Conservation (phyloP, 2,113 vertebrate species). For the Corythaixoides concolor region DNA sequence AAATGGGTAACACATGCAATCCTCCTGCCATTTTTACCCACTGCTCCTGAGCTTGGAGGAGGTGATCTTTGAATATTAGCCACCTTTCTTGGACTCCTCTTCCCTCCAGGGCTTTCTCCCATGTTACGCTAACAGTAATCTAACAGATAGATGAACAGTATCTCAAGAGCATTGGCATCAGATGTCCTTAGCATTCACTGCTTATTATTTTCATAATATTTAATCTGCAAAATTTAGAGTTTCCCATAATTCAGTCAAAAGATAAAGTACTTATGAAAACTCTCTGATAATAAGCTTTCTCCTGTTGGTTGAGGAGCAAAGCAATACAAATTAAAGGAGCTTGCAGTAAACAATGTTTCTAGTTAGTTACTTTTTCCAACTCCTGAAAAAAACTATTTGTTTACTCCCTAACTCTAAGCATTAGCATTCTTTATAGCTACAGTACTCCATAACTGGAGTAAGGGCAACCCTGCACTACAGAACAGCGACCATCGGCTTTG, state of each 20-base stretch:
- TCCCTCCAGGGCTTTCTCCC: too few species aligned
- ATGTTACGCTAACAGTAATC: too few species aligned
- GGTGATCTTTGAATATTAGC: too few species aligned
- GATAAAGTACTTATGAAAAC: background rate
- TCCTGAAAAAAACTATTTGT: background rate
- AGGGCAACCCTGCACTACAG: background rate
- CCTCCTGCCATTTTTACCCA: too few species aligned
- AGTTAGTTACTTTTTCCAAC: background rate
- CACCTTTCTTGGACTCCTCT: too few species aligned
- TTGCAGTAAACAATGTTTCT: background rate
- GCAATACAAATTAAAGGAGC: background rate
- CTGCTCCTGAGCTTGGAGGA: too few species aligned
- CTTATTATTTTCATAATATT: background rate
- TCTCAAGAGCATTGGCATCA: background rate
- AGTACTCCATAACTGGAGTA: background rate
- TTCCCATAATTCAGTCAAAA: background rate
- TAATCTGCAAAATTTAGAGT: background rate
- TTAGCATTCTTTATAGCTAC: background rate
- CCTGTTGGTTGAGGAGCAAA: background rate
- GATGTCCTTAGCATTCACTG: background rate
- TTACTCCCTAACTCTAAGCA: background rate
- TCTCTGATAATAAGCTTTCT: background rate
- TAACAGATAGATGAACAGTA: background rate
- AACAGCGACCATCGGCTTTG: background rate
- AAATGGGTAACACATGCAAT: too few species aligned